Evolutionary conservation across 2,797 vertebrate genomes (phyloP).

Genomic region (Aplochiton taeniatus): DNA sequence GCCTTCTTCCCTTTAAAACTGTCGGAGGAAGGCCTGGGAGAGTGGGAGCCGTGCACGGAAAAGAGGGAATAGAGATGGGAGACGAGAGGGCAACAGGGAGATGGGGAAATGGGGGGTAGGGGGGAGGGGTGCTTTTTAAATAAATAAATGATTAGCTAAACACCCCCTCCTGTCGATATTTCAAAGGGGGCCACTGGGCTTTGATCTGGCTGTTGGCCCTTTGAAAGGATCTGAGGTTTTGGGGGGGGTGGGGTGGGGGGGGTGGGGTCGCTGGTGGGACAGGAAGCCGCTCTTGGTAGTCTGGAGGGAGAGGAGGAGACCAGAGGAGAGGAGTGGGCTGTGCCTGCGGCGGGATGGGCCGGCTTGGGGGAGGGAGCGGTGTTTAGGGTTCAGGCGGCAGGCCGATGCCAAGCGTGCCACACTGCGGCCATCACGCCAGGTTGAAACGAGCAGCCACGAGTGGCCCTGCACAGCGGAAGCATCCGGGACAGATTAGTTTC

Average conservation of each 20-base stretch:
- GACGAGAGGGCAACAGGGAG: neutral
- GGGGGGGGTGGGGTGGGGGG: conserved; percentile 9
- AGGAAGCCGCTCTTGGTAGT: neutral
- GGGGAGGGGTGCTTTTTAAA: conserved; percentile 3
- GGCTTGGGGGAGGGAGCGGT: neutral
- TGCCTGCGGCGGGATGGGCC: neutral
- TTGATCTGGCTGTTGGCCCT: conserved; percentile 65
- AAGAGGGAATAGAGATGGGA: neutral
- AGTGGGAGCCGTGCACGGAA: neutral
- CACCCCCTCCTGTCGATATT: conserved; percentile 61
- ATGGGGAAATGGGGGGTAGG: neutral
- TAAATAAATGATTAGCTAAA: conserved; percentile 74
- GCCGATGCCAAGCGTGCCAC: neutral
- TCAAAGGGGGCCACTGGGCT: conserved; percentile 56
- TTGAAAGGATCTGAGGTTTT: conserved; percentile 69
- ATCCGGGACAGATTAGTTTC: conserved; percentile 46
- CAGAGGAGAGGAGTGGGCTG: conserved; percentile 1
- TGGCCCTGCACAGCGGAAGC: conserved; percentile 26
- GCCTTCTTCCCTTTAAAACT: neutral
- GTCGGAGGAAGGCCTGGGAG: neutral
- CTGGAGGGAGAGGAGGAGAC: conserved; percentile 10
- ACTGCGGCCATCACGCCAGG: too few relatives aligned
- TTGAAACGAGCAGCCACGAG: conserved; percentile 40
- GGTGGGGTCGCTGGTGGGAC: conserved; percentile 35
- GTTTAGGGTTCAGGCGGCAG: too few relatives aligned